Conservation (phyloP, 2,888 invertebrate species). For the Pterobdella sp. region DNA sequence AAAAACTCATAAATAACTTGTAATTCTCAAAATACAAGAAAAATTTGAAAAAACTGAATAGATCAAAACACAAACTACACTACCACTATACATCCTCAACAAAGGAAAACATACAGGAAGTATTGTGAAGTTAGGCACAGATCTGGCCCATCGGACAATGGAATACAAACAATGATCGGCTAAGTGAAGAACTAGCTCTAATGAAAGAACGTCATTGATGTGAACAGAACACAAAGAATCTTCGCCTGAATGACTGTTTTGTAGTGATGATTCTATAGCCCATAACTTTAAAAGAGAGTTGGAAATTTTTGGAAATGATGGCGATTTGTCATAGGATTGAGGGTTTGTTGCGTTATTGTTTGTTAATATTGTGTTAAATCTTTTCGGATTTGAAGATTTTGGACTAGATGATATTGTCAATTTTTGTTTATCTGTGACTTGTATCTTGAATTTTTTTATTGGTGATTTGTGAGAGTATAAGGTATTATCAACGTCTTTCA, state of each 20-base stretch:
- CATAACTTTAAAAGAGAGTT: conserved; percentile 46
- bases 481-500: not conserved
- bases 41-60: not conserved
- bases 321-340: not conserved
- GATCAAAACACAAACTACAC: not conserved
- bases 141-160: conserved; percentile 97
- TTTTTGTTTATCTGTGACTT: no score
- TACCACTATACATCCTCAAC: not conserved
- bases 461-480: not conserved
- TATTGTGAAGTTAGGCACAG: conserved; percentile 87
- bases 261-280: conserved; percentile 47
- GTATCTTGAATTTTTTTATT: not conserved
- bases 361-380: no score
- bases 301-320: conserved; percentile 33
- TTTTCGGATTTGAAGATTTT: not conserved
- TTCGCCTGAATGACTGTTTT: conserved; percentile 39
- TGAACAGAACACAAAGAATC: not conserved
- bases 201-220: conserved; percentile 39
- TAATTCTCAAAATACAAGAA: conserved; percentile 2
- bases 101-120: conserved; percentile 53
- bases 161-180: conserved; percentile 91
- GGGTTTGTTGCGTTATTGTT: not conserved
- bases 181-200: conserved; percentile 45
- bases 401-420: not conserved
- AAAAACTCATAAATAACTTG: not conserved